phyloP scores from a whole-genome alignment of 2,113 vertebrate species.

The Lagopus muta region DNA sequence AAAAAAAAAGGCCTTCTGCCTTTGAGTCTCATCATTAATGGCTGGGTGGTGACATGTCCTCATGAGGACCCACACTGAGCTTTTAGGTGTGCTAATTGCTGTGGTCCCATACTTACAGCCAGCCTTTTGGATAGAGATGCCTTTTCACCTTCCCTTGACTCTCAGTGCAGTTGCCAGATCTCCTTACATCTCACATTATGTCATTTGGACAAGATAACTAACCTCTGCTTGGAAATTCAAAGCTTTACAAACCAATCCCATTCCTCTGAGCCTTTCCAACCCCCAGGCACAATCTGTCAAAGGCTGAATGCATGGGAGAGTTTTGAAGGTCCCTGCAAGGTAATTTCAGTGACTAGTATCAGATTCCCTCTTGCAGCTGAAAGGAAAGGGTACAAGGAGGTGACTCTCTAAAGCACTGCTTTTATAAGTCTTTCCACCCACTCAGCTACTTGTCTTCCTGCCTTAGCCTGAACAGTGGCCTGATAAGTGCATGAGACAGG shows the following conservation, averaged over 20 bases:
- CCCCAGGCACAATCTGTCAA: neutral
- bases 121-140: neutral
- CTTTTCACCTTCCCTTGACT: neutral
- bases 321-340: constrained; percentile 51
- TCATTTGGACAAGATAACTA: neutral
- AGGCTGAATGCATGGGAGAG: neutral
- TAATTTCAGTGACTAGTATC: constrained; percentile 3
- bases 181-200: neutral
- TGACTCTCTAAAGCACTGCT: constrained; percentile 49
- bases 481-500: constrained; percentile 63
- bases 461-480: constrained; percentile 52
- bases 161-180: neutral
- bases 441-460: constrained; percentile 69
- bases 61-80: neutral
- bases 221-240: neutral
- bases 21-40: neutral
- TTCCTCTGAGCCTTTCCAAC: neutral
- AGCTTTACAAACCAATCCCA: neutral
- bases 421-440: constrained; percentile 63
- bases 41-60: neutral
- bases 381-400: constrained; percentile 61
- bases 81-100: neutral
- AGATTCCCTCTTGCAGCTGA: constrained; percentile 44
- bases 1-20: neutral
- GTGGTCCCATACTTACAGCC: neutral